phyloP scores from a whole-genome alignment of 2,797 vertebrate species.

The Pangasius mekongensis region DNA sequence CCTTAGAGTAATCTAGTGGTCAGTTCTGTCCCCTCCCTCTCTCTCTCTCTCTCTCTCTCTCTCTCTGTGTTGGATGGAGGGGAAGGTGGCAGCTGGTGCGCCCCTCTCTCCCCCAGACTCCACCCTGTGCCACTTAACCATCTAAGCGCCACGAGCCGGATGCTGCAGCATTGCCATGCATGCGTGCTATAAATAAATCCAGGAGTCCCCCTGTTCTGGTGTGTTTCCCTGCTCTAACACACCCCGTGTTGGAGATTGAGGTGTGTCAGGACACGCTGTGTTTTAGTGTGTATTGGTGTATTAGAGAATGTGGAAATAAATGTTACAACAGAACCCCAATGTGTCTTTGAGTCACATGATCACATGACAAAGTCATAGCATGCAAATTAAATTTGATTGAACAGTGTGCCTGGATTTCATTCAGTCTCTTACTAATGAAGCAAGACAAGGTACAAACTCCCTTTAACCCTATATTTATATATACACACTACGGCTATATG shows the following conservation, averaged over 20 bases:
- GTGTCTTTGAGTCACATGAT: neutral
- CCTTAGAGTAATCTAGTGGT: constrained; percentile 49
- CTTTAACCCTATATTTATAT: too few relatives aligned
- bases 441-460: neutral
- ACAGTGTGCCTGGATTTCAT: neutral
- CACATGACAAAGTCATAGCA: neutral
- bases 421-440: neutral
- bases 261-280: neutral
- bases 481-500: neutral
- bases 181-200: constrained; percentile 27
- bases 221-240: constrained; percentile 15
- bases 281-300: neutral
- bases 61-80: constrained; percentile 45
- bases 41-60: constrained; percentile 43
- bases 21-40: constrained; percentile 33
- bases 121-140: constrained; percentile 62
- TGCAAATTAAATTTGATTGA: neutral
- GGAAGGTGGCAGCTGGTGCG: constrained; percentile 61
- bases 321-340: neutral
- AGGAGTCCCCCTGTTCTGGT: neutral
- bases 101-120: constrained; percentile 55
- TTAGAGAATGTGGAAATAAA: neutral
- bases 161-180: constrained; percentile 22
- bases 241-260: neutral
- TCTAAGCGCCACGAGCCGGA: constrained; percentile 45